Evolutionary conservation across 2,113 vertebrate genomes (phyloP), one percentile per base, ranked within the genome.

Genomic region (Eolophus roseicapilla): DNA sequence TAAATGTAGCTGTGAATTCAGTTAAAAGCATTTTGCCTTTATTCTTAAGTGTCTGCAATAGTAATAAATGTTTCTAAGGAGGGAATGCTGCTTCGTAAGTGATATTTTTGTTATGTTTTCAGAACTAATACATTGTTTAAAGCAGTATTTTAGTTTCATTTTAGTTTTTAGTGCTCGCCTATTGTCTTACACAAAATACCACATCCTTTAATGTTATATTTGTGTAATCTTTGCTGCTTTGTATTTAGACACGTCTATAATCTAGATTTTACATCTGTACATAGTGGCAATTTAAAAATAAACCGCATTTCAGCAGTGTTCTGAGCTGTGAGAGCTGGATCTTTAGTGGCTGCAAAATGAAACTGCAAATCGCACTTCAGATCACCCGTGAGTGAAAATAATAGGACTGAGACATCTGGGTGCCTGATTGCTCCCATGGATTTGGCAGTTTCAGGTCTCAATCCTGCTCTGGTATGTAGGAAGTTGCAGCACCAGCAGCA

Each of bases 181-280:
- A 79, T 95, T 97, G 85, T 94, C 73, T 95, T 78, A 31, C 29
- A 62, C 68, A 91, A 89, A 95, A 95, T 68, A 94, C 50, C 84
- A 64, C 88, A 86, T 96, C 83, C 86, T 93, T 87, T 88, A 78
- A 52, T 89, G 86, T 52, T 94, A 35, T 10, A 83, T 91, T 92
- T 95, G 79, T 93, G 64, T 90, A 60, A 91, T 92, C 71, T 81
- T 79, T 57, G n/a, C 91, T 91, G 80, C 52, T 89, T 92, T 86
- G 41, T 91, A 67, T 95, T 96, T 86, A 93, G 93, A 73, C 60
- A 49, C 68, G 25, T 91, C 81, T 46, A 6, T 88, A 90, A 96
- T 96, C 86, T 93, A 41, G 63, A 39, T 82, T 90, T 90, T 93
- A 47, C 63, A 89, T 94, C 86, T 92, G 63, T 64, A 60, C 70